phyloP scores from a whole-genome alignment of 2,888 invertebrate genomes.

The Hypomecis atomaria region DNA sequence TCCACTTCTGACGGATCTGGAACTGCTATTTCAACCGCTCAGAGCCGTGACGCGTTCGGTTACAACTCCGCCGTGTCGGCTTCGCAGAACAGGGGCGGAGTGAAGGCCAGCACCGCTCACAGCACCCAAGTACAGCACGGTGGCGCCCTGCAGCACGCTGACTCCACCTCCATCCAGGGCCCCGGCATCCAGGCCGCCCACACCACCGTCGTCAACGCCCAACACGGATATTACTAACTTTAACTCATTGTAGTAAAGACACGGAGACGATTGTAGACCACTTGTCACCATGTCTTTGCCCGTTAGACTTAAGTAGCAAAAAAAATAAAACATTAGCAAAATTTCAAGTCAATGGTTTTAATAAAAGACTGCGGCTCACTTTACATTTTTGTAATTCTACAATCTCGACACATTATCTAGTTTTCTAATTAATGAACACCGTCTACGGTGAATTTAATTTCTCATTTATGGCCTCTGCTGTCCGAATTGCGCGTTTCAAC shows the following conservation, averaged over 20 bases:
- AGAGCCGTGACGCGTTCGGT: slow-evolving; percentile 50
- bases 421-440: slow-evolving; percentile 3
- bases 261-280: slow-evolving; percentile 65
- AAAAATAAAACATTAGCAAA: slow-evolving; percentile 17
- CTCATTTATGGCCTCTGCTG: slow-evolving; percentile 37
- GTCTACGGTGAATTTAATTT: slow-evolving; percentile 2
- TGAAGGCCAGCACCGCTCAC: slow-evolving; percentile 65
- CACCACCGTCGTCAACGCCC: slow-evolving; percentile 64
- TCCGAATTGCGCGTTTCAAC: slow-evolving; percentile 59
- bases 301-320: slow-evolving; percentile 8
- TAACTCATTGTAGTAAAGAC: slow-evolving; percentile 50
- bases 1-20: slow-evolving; percentile 51
- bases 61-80: slow-evolving; percentile 61
- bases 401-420: slow-evolving; percentile 6
- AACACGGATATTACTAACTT: slow-evolving; percentile 59
- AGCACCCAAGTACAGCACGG: slow-evolving; percentile 63
- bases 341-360: slow-evolving; percentile 40
- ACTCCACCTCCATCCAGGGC: slow-evolving; percentile 65
- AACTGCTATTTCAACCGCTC: slow-evolving; percentile 61
- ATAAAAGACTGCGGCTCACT: slow-evolving; percentile 54
- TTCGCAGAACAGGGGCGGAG: slow-evolving; percentile 59
- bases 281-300: slow-evolving; percentile 69
- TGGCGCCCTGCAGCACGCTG: slow-evolving; percentile 57
- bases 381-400: slow-evolving; percentile 28
- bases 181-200: slow-evolving; percentile 69